These are phyloP conservation scores for Xenopus laevis DNA, from an alignment of 2,113 vertebrate species.

Conservation along the genomic window DNA sequence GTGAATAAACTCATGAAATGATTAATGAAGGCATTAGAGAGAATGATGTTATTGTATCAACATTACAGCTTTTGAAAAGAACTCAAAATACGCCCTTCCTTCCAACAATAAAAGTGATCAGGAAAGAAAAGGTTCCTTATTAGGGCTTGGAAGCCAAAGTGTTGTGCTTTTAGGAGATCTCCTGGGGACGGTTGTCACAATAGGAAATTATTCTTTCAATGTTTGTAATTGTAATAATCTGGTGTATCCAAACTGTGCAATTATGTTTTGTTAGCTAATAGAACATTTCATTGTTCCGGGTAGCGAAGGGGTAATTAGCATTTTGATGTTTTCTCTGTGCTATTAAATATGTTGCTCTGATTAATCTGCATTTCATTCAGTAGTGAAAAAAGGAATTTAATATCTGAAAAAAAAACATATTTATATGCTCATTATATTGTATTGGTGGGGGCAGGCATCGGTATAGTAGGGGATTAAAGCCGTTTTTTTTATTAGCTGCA, in stretches of 20 bases:
- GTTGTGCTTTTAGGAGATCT: background rate
- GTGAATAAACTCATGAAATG: no score
- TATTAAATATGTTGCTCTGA: background rate
- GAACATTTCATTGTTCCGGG: constrained; percentile 10
- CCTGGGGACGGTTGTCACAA: constrained; percentile 1
- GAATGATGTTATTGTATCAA: background rate
- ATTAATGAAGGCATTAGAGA: no score
- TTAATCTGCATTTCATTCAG: background rate
- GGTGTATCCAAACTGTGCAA: constrained; percentile 2
- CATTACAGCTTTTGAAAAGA: background rate
- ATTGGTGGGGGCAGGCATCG: no score
- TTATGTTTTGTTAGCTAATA: constrained; percentile 14
- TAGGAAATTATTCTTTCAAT: constrained; percentile 3
- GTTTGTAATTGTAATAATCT: background rate
- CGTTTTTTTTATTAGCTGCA: no score
- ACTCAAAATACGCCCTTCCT: background rate
- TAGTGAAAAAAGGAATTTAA: no score
- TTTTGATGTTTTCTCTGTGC: constrained; percentile 3
- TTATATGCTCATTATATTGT: no score
- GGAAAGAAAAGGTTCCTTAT: background rate
- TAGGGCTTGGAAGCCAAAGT: background rate
- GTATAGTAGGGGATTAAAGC: no score
- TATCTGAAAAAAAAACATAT: no score
- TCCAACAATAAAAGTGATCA: background rate
- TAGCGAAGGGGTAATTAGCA: constrained; percentile 1